Percentiles rank a stretch among this genome's conserved stretches.
phyloP scores from a whole-genome alignment of 2,888 invertebrate genomes.

The Hyles lineata region DNA sequence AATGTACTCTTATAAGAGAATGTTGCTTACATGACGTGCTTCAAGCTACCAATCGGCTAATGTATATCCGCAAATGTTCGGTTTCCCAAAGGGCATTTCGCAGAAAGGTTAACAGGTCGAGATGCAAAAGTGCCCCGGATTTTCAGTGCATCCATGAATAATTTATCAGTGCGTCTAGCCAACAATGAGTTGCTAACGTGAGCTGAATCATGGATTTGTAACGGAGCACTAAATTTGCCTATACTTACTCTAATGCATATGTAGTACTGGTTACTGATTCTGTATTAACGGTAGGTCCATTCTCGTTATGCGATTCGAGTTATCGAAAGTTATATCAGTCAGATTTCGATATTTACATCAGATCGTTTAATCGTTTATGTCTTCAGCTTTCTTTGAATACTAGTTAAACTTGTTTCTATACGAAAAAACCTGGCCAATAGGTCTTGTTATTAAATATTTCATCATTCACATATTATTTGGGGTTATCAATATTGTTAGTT shows the following conservation, averaged over 20 bases:
- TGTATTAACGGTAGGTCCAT: conserved; percentile 77
- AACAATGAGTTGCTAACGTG: conserved; percentile 64
- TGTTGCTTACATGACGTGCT: too few species aligned
- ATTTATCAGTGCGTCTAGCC: conserved; percentile 54
- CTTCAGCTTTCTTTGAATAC: background rate
- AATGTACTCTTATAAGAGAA: too few species aligned
- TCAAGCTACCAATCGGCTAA: background rate
- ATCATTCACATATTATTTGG: too few species aligned
- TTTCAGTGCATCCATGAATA: conserved; percentile 65
- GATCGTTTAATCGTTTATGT: background rate
- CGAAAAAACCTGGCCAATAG: background rate
- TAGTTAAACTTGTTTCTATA: background rate
- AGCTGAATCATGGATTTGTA: conserved; percentile 64
- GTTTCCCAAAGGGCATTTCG: conserved; percentile 12
- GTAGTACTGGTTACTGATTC: conserved; percentile 69
- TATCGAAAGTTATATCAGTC: conserved; percentile 49
- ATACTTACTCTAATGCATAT: conserved; percentile 76
- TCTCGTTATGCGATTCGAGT: conserved; percentile 50
- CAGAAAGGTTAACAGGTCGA: conserved; percentile 18
- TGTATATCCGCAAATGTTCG: background rate
- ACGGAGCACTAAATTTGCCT: conserved; percentile 70
- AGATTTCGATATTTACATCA: conserved; percentile 37
- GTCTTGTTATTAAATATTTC: background rate
- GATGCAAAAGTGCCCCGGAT: conserved; percentile 49
- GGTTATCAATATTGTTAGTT: too few species aligned